Evolutionary conservation across 2,113 vertebrate species (phyloP).

Genomic region (Myiagra hebetior): DNA sequence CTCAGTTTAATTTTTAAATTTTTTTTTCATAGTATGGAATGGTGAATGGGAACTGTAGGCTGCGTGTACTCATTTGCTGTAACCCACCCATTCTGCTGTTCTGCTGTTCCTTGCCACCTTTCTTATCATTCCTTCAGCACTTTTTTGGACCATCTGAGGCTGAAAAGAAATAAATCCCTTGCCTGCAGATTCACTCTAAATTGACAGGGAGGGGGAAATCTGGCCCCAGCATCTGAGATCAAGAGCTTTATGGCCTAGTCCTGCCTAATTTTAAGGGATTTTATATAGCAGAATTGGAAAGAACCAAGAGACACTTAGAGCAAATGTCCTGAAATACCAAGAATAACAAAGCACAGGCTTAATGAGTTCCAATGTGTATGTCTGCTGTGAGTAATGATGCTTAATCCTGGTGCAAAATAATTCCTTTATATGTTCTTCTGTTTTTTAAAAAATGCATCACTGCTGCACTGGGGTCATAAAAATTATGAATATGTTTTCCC

Average conservation of each 20-base stretch:
- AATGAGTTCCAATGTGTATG: conserved; percentile 63
- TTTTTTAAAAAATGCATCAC: conserved; percentile 68
- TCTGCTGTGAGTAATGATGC: conserved; percentile 65
- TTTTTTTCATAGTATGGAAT: neutral
- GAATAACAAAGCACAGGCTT: conserved; percentile 59
- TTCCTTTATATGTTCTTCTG: conserved; percentile 69
- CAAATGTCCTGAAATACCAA: conserved; percentile 63
- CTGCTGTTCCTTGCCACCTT: neutral
- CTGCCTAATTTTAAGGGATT: conserved; percentile 45
- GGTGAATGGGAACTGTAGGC: neutral
- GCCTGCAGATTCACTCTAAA: conserved; percentile 18
- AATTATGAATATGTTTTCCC: conserved; percentile 78
- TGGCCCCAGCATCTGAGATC: neutral
- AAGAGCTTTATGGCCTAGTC: conserved; percentile 26
- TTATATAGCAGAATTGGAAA: conserved; percentile 38
- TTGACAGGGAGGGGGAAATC: neutral
- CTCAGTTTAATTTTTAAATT: neutral
- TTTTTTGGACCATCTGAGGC: neutral
- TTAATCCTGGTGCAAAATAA: conserved; percentile 71
- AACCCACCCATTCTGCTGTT: neutral
- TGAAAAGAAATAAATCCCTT: neutral
- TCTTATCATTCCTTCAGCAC: neutral
- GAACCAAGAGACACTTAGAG: conserved; percentile 40
- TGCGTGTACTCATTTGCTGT: neutral
- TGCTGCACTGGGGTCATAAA: conserved; percentile 72